phyloP scores from a whole-genome alignment of 2,888 invertebrate species.

The Nomada ferruginata region DNA sequence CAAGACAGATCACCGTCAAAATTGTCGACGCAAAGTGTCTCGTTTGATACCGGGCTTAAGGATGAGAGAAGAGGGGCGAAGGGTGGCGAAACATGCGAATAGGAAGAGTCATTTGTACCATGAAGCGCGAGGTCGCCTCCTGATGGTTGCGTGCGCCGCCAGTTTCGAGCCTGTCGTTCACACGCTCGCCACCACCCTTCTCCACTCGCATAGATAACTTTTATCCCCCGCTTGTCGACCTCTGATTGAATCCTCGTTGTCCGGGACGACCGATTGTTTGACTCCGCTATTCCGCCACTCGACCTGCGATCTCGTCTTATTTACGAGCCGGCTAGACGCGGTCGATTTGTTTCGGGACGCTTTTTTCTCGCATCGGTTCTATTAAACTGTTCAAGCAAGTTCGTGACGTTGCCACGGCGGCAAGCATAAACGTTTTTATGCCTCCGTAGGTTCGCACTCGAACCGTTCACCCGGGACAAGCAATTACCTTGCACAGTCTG shows the following conservation, averaged over 20 bases:
- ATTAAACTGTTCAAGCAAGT: conserved; percentile 24
- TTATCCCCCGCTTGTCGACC: conserved; percentile 77
- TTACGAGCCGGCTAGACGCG: conserved; percentile 3
- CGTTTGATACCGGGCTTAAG: neutral
- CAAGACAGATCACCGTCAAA: neutral
- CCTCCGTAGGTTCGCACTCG: neutral
- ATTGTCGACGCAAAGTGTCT: neutral
- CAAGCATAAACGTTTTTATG: conserved; percentile 30
- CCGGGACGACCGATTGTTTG: conserved; percentile 67
- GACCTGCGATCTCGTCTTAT: conserved; percentile 32
- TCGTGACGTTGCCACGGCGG: conserved; percentile 47
- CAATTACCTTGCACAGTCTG: neutral
- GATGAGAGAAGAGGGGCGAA: conserved; percentile 7
- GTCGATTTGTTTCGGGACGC: conserved; percentile 3
- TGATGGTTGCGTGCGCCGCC: conserved; percentile 79
- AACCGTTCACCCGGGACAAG: neutral
- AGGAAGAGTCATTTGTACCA: conserved; percentile 82
- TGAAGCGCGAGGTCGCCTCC: conserved; percentile 80
- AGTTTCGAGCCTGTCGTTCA: conserved; percentile 78
- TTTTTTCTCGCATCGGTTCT: neutral
- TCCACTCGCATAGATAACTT: conserved; percentile 77
- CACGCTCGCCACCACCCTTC: conserved; percentile 77
- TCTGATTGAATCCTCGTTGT: conserved; percentile 80
- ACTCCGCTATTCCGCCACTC: conserved; percentile 29
- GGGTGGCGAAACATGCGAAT: conserved; percentile 55